Evolutionary conservation across 2,797 vertebrate species (phyloP).

Genomic region (Chrosomus eos): DNA sequence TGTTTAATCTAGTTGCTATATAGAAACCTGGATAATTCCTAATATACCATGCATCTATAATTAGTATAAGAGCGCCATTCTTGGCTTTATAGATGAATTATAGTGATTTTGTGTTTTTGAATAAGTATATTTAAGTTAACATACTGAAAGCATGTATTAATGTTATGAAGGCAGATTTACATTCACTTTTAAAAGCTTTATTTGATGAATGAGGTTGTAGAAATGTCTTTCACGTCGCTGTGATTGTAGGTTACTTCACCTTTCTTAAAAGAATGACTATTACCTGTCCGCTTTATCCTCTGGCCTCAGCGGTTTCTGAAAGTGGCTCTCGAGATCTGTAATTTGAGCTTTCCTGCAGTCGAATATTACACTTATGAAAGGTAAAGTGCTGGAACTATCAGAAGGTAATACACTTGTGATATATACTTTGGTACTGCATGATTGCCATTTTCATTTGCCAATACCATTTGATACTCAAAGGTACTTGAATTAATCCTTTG

Average conservation of each 20-base stretch:
- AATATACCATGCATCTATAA: neutral
- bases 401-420: neutral
- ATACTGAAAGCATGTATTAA: neutral
- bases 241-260: neutral
- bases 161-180: neutral
- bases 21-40: neutral
- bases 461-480: neutral
- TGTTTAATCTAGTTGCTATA: neutral
- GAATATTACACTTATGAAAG: slow-evolving; percentile 12
- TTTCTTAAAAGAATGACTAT: neutral
- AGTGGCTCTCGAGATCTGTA: neutral
- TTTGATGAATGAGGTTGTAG: neutral
- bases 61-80: neutral
- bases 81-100: neutral
- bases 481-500: neutral
- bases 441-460: neutral
- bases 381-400: neutral
- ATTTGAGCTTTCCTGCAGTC: neutral
- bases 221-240: too few relatives aligned
- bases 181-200: neutral
- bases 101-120: neutral
- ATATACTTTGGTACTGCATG: neutral
- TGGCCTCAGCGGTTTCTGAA: neutral
- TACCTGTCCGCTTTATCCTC: neutral
- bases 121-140: neutral